phyloP scores from a whole-genome alignment of 2,797 vertebrate genomes.

The Hipposideros larvatus region DNA sequence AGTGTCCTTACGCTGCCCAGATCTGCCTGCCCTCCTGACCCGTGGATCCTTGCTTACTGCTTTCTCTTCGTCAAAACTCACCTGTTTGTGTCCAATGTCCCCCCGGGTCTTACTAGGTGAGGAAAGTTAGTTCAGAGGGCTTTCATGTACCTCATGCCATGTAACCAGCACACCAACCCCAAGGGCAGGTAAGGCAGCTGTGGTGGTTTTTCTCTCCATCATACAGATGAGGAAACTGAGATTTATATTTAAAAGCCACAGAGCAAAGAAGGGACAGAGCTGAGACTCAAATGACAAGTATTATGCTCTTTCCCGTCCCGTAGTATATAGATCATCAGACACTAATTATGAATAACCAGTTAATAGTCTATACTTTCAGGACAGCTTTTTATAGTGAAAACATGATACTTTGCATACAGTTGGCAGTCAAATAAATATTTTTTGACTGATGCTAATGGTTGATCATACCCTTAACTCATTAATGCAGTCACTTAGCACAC shows the following conservation, averaged over 20 bases:
- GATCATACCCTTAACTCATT: neutral
- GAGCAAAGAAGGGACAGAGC: neutral
- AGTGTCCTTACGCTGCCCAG: neutral
- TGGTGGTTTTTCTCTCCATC: neutral
- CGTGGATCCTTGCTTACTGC: neutral
- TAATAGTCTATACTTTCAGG: neutral
- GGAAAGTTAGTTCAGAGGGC: neutral
- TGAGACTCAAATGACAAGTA: neutral
- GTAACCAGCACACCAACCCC: neutral
- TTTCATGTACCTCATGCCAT: neutral
- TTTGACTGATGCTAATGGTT: neutral
- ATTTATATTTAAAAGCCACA: neutral
- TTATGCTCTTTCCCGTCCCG: neutral
- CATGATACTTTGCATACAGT: neutral
- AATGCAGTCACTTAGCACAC: neutral
- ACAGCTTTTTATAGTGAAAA: neutral
- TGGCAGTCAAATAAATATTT: slow-evolving; percentile 21
- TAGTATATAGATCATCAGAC: neutral
- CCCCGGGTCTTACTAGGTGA: neutral
- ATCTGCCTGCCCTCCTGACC: neutral
- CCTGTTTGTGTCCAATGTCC: neutral
- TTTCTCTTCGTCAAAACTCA: neutral
- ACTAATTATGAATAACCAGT: neutral
- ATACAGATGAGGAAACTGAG: neutral
- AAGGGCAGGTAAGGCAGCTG: neutral